phyloP scores from a whole-genome alignment of 2,888 invertebrate genomes.

The Hyposoter dolosus region DNA sequence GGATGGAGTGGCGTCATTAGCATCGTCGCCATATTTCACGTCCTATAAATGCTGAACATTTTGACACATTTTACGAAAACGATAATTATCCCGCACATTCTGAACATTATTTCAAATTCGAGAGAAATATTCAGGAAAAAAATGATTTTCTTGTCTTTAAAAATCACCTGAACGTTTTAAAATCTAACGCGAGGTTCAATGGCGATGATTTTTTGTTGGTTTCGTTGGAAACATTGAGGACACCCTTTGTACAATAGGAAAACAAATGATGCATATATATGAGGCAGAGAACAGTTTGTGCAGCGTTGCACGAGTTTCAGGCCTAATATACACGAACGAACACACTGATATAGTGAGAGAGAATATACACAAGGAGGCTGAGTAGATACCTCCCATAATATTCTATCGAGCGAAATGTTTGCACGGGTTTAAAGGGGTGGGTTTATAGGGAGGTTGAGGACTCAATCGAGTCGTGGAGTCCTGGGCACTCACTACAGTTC shows the following conservation, averaged over 20 bases:
- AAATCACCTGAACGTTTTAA: not conserved
- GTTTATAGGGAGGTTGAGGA: slow-evolving; percentile 29
- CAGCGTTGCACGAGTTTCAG: slow-evolving; percentile 42
- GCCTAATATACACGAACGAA: slow-evolving; percentile 29
- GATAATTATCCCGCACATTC: not conserved
- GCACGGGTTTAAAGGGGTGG: slow-evolving; percentile 47
- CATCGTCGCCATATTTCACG: slow-evolving; percentile 26
- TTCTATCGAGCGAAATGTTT: slow-evolving; percentile 59
- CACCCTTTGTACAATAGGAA: slow-evolving; percentile 12
- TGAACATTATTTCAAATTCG: not conserved
- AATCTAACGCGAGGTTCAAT: not conserved
- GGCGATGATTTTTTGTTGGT: no score
- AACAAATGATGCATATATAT: slow-evolving; percentile 26
- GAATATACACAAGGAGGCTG: slow-evolving; percentile 38
- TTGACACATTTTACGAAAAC: no score
- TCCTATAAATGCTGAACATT: not conserved
- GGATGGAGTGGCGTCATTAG: slow-evolving; percentile 60
- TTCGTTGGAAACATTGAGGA: not conserved
- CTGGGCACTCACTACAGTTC: slow-evolving; percentile 31
- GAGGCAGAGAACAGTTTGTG: slow-evolving; percentile 37
- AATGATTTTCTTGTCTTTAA: not conserved
- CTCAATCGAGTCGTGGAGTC: slow-evolving; percentile 44
- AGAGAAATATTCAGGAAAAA: not conserved
- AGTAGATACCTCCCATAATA: slow-evolving; percentile 53
- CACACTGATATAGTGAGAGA: slow-evolving; percentile 39